Conservation (phyloP, 2,113 vertebrate species). For the Formicarius rufipectus region DNA sequence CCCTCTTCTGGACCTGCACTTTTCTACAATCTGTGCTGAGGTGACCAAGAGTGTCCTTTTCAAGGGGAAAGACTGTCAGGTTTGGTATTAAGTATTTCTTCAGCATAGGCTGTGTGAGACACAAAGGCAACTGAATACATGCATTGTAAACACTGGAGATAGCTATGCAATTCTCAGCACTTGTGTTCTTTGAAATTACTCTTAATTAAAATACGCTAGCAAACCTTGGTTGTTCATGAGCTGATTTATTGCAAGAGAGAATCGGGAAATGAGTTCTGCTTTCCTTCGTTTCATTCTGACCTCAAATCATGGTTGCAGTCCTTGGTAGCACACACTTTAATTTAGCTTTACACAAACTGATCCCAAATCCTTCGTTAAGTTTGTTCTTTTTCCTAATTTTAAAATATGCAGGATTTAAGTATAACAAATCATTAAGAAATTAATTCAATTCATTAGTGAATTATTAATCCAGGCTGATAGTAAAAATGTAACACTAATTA, state of each 20-base stretch:
- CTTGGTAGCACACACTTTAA: not conserved
- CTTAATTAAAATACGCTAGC: not conserved
- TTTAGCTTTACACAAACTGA: not conserved
- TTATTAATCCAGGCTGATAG: slow-evolving; percentile 19
- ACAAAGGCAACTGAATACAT: not conserved
- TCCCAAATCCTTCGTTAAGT: not conserved
- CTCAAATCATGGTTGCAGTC: not conserved
- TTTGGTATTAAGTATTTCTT: not conserved
- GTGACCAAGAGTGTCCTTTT: not conserved
- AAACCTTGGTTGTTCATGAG: not conserved
- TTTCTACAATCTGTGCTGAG: not conserved
- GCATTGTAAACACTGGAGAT: not conserved
- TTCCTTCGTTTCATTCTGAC: not conserved
- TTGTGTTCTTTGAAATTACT: not conserved
- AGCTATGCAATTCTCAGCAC: not conserved
- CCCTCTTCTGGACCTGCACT: not conserved
- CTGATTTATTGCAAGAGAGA: not conserved
- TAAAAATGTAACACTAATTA: not conserved
- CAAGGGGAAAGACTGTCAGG: not conserved
- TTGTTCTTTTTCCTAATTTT: not conserved
- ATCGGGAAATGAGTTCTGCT: not conserved
- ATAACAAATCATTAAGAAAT: not conserved
- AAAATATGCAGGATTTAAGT: not conserved
- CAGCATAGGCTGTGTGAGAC: not conserved
- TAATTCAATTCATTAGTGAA: not conserved